Evolutionary conservation across 2,113 vertebrate species (phyloP).

Genomic region (Pholis gunnellus): DNA sequence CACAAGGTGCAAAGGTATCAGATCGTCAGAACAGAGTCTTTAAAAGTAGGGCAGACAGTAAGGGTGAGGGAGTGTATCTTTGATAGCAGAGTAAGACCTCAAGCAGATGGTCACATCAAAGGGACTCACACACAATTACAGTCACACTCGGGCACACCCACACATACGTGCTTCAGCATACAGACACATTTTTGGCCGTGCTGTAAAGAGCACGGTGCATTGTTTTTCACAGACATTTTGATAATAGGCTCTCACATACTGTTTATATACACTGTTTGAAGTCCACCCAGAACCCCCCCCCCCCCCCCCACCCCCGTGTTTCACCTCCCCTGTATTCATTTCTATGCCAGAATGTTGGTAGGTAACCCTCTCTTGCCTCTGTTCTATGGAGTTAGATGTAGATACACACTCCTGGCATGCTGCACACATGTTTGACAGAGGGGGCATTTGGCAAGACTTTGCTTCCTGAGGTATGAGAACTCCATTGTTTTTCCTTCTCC

Average conservation of each 20-base stretch:
- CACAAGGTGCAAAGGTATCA: background rate
- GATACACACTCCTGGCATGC: constrained; percentile 45
- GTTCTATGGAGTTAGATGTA: constrained; percentile 43
- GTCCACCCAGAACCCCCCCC: constrained; percentile 38
- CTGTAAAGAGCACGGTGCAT: constrained; percentile 52
- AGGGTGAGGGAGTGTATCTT: constrained; percentile 32
- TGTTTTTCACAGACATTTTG: constrained; percentile 57
- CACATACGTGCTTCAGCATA: constrained; percentile 54
- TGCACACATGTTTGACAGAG: constrained; percentile 44
- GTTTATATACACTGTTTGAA: constrained; percentile 67
- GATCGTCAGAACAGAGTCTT: background rate
- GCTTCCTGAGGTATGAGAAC: constrained; percentile 67
- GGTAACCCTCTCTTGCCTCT: constrained; percentile 44
- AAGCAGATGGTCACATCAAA: constrained; percentile 73
- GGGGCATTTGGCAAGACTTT: constrained; percentile 53
- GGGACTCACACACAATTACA: constrained; percentile 62
- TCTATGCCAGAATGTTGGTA: constrained; percentile 73
- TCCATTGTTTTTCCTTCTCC: constrained; percentile 59
- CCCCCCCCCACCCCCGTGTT: constrained; percentile 15
- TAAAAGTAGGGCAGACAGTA: constrained; percentile 36
- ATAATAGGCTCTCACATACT: constrained; percentile 41
- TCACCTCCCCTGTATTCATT: constrained; percentile 55
- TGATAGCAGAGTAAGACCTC: constrained; percentile 48
- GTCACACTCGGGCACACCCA: constrained; percentile 54
- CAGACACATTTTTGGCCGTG: constrained; percentile 63